These are phyloP conservation scores for Leucosticte australis DNA, from an alignment of 2,113 vertebrate genomes.

Conservation along the genomic window DNA sequence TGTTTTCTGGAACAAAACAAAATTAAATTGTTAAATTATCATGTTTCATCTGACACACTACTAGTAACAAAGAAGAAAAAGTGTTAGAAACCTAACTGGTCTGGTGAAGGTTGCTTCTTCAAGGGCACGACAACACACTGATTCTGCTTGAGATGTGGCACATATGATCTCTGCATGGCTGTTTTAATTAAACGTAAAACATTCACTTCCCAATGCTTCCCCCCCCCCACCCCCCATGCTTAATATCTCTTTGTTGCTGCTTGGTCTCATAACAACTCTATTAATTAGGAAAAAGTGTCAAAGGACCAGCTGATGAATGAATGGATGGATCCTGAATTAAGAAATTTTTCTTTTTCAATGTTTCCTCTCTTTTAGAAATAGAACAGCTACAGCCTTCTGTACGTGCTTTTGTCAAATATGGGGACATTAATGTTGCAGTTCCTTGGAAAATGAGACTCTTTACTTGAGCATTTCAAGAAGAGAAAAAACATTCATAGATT, in stretches of 20 bases:
- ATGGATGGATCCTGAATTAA: background rate
- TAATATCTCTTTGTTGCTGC: background rate
- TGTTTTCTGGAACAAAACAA: background rate
- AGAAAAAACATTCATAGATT: background rate
- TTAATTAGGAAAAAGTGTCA: conserved; percentile 9
- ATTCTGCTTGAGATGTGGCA: background rate
- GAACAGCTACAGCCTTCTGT: background rate
- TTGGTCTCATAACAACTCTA: background rate
- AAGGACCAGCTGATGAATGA: background rate
- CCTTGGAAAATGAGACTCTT: background rate
- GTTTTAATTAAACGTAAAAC: conserved; percentile 5
- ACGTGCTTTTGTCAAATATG: background rate
- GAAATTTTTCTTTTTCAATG: background rate
- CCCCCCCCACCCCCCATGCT: background rate
- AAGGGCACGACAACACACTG: accelerated
- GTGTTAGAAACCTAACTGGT: background rate
- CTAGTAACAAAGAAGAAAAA: background rate
- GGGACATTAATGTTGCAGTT: background rate
- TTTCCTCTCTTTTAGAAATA: background rate
- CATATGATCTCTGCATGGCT: background rate
- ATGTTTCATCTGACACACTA: background rate
- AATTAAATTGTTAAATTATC: background rate
- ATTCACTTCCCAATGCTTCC: background rate
- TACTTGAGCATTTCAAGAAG: background rate
- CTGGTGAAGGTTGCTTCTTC: background rate